Base-by-base conservation (phyloP, 64 coral and sea anemone genomes). In the Montipora sp. region DNA sequence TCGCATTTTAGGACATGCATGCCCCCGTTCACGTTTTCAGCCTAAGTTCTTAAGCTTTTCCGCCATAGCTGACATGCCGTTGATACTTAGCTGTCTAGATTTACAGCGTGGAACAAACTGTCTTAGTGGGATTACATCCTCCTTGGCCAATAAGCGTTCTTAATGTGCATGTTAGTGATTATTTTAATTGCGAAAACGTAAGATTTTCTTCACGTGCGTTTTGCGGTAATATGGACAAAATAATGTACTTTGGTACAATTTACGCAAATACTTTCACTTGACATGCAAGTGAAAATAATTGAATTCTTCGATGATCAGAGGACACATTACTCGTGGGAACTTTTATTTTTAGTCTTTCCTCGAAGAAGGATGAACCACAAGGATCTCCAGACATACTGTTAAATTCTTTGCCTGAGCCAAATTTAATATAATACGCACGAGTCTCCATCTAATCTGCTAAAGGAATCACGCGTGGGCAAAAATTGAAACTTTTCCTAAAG, bases 101-200 rank as follows among this genome's bases (percentile, higher is more conserved):
- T 70, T 50, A 46, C 24, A 71, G 82, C 43, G 82, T 85, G 82
- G 82, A 85, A 85, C 82, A 71, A 68, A 85, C 60, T 68, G 9
- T 7, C 36, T 68, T 83, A 83, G 16, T 4, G 20, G 44, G 82
- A 71, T 85, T 71, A 85, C 61, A 85, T 50, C 71, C 45, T 47
- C 61, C 65, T 61, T 85, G 47, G 71, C 61, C 65, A 48, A 69
- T 84, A 71, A 68, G 63, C 59, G 21, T 49, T 85, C n/a, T 0
- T 36, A 49, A 71, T 44, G 14, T 85, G 18, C 18, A 15, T 71
- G 61, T 85, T 85, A 27, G 45, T 43, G 61, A 69, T 5, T 15
- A 49, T 48, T 8, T 14, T 68, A 45, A 70, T 47, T 50, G 18
- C 2, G 20, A 50, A 68, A 20, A 12, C 5, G 10, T 7, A 81